Conservation (phyloP, 2,888 invertebrate species). For the Ctena decussata region DNA sequence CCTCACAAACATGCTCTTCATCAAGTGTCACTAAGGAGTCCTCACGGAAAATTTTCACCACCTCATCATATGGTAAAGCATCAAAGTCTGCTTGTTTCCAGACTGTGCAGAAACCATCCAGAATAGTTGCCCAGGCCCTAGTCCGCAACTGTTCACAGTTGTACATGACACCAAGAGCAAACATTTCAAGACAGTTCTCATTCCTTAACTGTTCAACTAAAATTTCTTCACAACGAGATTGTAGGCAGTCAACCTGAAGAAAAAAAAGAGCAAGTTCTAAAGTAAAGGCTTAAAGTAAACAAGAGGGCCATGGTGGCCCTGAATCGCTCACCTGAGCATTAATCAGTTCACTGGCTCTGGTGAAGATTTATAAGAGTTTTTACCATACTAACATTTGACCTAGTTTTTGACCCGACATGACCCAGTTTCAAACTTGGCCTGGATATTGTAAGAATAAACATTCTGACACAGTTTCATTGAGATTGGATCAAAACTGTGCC, state of each 20-base stretch:
- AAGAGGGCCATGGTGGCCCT: no score
- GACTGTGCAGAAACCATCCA: slow-evolving; percentile 66
- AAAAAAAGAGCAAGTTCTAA: no score
- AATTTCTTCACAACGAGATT: slow-evolving; percentile 64
- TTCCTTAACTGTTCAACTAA: slow-evolving; percentile 57
- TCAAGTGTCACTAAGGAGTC: slow-evolving; percentile 67
- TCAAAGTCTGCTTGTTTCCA: slow-evolving; percentile 66
- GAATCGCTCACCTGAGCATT: no score
- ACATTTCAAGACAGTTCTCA: slow-evolving; percentile 68
- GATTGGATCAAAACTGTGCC: no score
- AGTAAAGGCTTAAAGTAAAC: no score
- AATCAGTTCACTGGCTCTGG: no score
- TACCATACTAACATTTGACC: no score
- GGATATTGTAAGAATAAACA: no score
- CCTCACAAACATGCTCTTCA: slow-evolving; percentile 72
- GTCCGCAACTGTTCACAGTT: slow-evolving; percentile 51
- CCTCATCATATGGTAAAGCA: slow-evolving; percentile 56
- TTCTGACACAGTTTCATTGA: no score
- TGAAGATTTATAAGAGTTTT: no score
- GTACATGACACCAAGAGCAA: slow-evolving; percentile 55
- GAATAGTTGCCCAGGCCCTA: slow-evolving; percentile 54
- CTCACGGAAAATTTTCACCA: slow-evolving; percentile 63
- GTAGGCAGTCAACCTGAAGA: slow-evolving; percentile 62
- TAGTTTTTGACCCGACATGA: no score
- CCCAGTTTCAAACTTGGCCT: no score